Evolutionary conservation across 2,888 invertebrate species (phyloP), one percentile per base, ranked within the genome.

Genomic region (Drosophila multiciliata): DNA sequence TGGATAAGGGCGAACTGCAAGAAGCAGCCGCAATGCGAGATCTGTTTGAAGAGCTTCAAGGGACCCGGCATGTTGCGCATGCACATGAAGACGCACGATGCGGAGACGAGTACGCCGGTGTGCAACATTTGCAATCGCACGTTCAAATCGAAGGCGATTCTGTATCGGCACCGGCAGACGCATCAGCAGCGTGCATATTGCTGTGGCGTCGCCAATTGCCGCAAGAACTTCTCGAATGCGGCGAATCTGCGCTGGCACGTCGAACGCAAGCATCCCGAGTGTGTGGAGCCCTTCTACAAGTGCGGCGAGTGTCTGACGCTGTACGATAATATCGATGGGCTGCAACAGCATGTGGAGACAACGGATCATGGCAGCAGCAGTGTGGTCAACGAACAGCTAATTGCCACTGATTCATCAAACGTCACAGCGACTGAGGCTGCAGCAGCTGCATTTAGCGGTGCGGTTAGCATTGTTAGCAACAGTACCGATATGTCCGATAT

Each of bases 1-100:
- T 95, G 95, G 95, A 95, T 95, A 78, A 82, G 93, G 81, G 95
- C 95, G 0, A 95, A 95, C 75, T 95, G 95, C 90, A 95, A 95
- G 92, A 95, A 95, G 84, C 95, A 95, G 29, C 95, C 95, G 2
- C 94, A 94, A 92, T 95, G 95, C 84, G 93, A 94, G 20, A 94
- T 95, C 52, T 95, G 95, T 73, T 93, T 94, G 42, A 94, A 95
- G 90, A 94, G 95, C 71, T 95, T 95, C 80, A 95, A 95, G 93
- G 95, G 95, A 9, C 95, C 95, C 0, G 95, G 95, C 20, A 95
- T 95, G 95, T 89, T 95, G 38, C 94, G 95, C 81, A 95, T 95
- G 95, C 95, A 95, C 86, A 95, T 95, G 95, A 94, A 95, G 12
- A 95, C 95, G 0, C 95, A 95, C 91, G 90, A 94, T 79, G 94